A percentile compares a stretch with the other conserved stretches of the same genome.
phyloP scores from a whole-genome alignment of 2,888 invertebrate genomes.

The Alloplasta piceator region DNA sequence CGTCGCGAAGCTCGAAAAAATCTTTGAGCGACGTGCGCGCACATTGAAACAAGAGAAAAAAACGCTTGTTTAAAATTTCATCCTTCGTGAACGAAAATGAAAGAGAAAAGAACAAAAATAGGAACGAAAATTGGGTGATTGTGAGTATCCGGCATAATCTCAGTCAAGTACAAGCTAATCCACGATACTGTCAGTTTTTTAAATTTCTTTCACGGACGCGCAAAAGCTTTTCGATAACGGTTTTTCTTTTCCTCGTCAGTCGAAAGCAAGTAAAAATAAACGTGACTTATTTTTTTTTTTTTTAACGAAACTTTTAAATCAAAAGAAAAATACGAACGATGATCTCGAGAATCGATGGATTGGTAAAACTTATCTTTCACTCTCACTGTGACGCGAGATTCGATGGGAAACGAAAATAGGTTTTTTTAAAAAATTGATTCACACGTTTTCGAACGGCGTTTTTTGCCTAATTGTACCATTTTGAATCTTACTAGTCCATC shows the following conservation, averaged over 20 bases:
- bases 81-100: slow-evolving; percentile 37
- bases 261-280: slow-evolving; percentile 10
- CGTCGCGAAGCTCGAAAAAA: slow-evolving; percentile 30
- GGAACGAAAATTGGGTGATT: slow-evolving; percentile 50
- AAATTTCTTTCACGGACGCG: slow-evolving; percentile 31
- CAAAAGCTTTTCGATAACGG: not conserved
- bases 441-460: slow-evolving; percentile 65
- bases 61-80: slow-evolving; percentile 60
- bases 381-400: not conserved
- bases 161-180: slow-evolving; percentile 55
- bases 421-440: slow-evolving; percentile 10
- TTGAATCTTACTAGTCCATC: slow-evolving; percentile 76
- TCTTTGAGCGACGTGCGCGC: slow-evolving; percentile 16
- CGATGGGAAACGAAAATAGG: not conserved
- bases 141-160: slow-evolving; percentile 59
- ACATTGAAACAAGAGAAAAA: slow-evolving; percentile 11
- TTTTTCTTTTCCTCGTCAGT: slow-evolving; percentile 7
- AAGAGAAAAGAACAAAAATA: slow-evolving; percentile 22
- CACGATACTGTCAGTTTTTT: slow-evolving; percentile 38
- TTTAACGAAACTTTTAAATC: slow-evolving; percentile 21
- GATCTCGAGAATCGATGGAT: slow-evolving; percentile 12
- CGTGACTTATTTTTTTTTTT: not conserved
- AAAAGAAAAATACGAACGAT: slow-evolving; percentile 5
- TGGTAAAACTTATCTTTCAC: slow-evolving; percentile 7
- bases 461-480: slow-evolving; percentile 71